Evolutionary conservation across 2,113 vertebrate genomes (phyloP), one percentile per base, ranked within the genome.

Genomic region (Ammodytes dubius): DNA sequence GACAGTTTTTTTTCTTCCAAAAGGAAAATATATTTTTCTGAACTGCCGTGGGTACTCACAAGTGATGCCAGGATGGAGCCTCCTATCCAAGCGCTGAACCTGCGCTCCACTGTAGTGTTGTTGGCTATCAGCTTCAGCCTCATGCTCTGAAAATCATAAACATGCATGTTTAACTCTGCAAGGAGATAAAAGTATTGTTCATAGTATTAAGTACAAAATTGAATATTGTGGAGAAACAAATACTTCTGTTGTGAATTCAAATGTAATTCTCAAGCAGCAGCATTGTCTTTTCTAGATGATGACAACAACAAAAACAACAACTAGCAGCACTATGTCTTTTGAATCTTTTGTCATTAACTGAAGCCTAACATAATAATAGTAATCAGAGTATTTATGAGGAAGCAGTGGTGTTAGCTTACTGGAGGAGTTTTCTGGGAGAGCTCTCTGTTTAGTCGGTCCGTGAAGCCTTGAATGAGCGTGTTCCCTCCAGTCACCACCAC

Each of bases 361-460:
- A 12, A 39, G 27, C 17, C 5, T 43, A 13, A 35, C 2, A 63
- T 39, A 14, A 39, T 40, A 61, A 9, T 11, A 1, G 27, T 14
- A 2, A 27, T 15, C 35, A 53, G 40, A 35, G 27, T 27, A 11
- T 27, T 45, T 43, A 12, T 47, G 14, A 68, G 19, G 50, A 49
- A 2, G 14, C 1, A 15, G 2, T 19, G 35, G 7, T 6, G 15
- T 50, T 42, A 2, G 82, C 91, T 96, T 92, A 99, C 98, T 5
- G 98, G 98, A 67, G 98, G 98, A 0, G 98, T 99, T 93, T 99
- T 99, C 94, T 99, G 98, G 74, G 98, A 99, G 6, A 99, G 96
- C 85, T 99, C 98, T 89, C 98, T 95, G 84, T 98, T 99, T 87
- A 99, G 81, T 50, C 98, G 95, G 89, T 99, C 98, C 15, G 98